Evolutionary conservation across 2,113 vertebrate genomes (phyloP).

Genomic region (Sinocyclocheilus anophthalmus): DNA sequence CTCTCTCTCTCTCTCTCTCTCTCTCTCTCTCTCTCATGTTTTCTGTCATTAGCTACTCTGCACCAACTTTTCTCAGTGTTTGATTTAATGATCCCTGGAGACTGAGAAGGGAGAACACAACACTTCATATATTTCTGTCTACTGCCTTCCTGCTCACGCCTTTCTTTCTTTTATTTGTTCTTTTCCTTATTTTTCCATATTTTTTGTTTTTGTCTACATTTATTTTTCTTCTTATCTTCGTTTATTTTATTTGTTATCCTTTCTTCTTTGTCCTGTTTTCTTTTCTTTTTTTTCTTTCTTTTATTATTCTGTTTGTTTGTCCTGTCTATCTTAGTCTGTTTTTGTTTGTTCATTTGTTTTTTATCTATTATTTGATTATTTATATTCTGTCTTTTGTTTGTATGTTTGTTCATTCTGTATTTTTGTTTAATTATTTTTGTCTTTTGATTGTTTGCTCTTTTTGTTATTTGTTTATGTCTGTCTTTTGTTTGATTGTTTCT

Average conservation of each 20-base stretch:
- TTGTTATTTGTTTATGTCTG: not conserved
- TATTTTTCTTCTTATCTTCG: not conserved
- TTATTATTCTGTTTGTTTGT: not conserved
- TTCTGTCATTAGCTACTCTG: constrained; percentile 69
- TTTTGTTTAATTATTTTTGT: not conserved
- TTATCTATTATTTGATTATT: not conserved
- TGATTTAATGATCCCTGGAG: constrained; percentile 50
- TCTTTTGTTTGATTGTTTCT: not conserved
- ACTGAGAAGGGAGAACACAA: constrained; percentile 65
- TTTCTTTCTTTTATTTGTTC: constrained; percentile 11
- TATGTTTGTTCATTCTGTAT: not conserved
- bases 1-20: not conserved
- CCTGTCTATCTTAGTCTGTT: not conserved
- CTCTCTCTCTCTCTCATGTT: not conserved
- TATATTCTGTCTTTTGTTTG: not conserved
- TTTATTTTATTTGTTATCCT: not conserved
- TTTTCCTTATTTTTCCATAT: not conserved
- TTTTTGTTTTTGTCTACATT: not conserved
- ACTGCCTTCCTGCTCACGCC: constrained; percentile 28
- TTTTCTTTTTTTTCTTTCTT: not conserved
- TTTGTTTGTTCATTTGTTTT: not conserved
- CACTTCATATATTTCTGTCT: constrained; percentile 68
- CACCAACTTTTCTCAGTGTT: constrained; percentile 74
- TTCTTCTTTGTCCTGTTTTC: not conserved
- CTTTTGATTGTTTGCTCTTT: not conserved